These are phyloP conservation scores for Drosophila quinaria DNA, from an alignment of 2,888 invertebrate species.

Conservation along the genomic window DNA sequence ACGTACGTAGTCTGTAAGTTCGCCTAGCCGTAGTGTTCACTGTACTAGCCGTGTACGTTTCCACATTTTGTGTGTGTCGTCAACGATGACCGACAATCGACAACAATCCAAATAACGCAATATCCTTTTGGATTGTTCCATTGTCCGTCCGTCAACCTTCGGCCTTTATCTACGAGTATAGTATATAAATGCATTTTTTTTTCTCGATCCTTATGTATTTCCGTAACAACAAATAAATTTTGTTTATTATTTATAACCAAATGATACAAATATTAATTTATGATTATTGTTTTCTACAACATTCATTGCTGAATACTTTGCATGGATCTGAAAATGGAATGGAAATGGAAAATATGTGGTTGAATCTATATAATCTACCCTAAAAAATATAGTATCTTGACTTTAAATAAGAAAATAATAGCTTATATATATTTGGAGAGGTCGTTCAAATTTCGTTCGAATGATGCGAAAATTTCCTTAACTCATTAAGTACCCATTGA, in stretches of 20 bases:
- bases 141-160: neutral
- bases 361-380: too few relatives aligned
- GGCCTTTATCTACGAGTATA: neutral
- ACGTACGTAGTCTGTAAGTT: slow-evolving; percentile 30
- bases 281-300: neutral
- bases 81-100: neutral
- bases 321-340: neutral
- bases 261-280: neutral
- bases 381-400: too few relatives aligned
- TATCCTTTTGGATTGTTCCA: slow-evolving; percentile 12
- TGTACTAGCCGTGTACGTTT: slow-evolving; percentile 16
- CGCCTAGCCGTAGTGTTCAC: slow-evolving; percentile 42
- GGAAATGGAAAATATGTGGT: too few relatives aligned
- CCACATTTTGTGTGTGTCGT: slow-evolving; percentile 1
- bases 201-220: slow-evolving; percentile 1
- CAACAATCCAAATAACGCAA: slow-evolving; percentile 14
- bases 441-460: too few relatives aligned
- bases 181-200: slow-evolving; percentile 10
- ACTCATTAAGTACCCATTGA: too few relatives aligned
- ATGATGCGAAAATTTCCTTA: too few relatives aligned
- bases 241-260: slow-evolving; percentile 29
- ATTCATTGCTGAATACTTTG: neutral
- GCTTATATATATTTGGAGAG: too few relatives aligned
- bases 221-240: slow-evolving; percentile 20
- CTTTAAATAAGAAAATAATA: too few relatives aligned